Base-by-base conservation (phyloP, 2,797 vertebrate species). In the Gymnothorax javanicus region DNA sequence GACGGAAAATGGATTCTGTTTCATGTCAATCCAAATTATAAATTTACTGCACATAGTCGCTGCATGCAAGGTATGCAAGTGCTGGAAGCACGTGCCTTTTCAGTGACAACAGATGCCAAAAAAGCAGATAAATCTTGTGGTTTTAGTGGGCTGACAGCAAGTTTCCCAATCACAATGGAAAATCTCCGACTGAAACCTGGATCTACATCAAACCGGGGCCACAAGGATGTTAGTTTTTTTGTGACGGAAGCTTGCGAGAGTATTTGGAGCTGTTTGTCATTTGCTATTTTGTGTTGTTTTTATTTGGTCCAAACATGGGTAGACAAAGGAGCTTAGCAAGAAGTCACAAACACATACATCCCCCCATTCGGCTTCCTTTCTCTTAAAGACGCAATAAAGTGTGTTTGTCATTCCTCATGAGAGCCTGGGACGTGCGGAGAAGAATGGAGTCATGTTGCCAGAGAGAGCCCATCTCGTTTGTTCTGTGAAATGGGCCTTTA, bases 401-500 rank as follows among this genome's bases (percentile, higher is more conserved):
- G 75, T 87, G 59, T 64, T 85, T 83, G 60, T 84, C 71, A 87
- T 79, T 79, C 62, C 64, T 77, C 71, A 52, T 25, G 75, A 52
- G 43, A 9, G 27, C 33, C 33, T 17, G 33, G 15, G 4, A 9
- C 15, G 15, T 50, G 73, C 15, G 33, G 85, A 84, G 56, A 87
- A 81, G 82, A 60, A 64, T 54, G 25, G 25, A 50, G 57, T 59
- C 33, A 15, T 82, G 56, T 86, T 52, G n/a, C 33, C 58, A 81
- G 57, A 82, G 27, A 79, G 33, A n/a, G 52, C 75, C 67, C 84
- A 67, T 84, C 52, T 75, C 82, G 79, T 52, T 84, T 54, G 86
- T 87, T 71, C 87, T 88, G 88, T 86, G 60, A 84, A 56, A 81
- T 84, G 50, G 86, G 73, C 67, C 33, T 87, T 79, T 83, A 84